A percentile compares a stretch with the other conserved stretches of the same genome.
Evolutionary conservation across 1,140 invertebrate genomes (phyloP).

Genomic region (Ptiloglossa arizonensis): DNA sequence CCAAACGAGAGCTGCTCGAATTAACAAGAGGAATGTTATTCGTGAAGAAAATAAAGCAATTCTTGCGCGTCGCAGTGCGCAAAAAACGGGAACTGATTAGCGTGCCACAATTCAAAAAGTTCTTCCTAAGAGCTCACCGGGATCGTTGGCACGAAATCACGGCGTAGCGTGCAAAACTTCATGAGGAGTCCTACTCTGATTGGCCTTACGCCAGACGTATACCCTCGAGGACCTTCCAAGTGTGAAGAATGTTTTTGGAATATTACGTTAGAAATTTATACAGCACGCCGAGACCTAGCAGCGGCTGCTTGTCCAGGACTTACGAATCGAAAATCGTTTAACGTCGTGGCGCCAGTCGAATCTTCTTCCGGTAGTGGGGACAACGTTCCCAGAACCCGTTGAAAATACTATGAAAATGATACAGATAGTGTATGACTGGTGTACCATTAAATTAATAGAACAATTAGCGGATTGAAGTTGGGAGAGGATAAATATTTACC

Average conservation of each 20-base stretch:
- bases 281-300: background rate
- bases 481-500: too few species aligned
- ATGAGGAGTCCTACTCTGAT: constrained; percentile 57
- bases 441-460: too few species aligned
- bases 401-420: background rate
- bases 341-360: background rate
- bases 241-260: constrained; percentile 70
- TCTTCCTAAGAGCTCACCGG: constrained; percentile 57
- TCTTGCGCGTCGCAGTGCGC: constrained; percentile 47
- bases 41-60: constrained; percentile 15
- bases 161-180: constrained; percentile 48
- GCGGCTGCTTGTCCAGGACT: background rate
- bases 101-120: constrained; percentile 64
- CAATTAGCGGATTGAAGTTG: too few species aligned
- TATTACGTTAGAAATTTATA: constrained; percentile 67
- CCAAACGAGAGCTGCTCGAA: background rate
- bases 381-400: background rate
- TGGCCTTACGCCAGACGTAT: constrained; percentile 69
- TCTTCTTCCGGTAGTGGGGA: background rate
- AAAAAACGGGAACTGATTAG: constrained; percentile 68
- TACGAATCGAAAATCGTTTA: constrained; percentile 42
- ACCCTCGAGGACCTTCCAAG: constrained; percentile 57
- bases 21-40: background rate
- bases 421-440: background rate
- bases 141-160: constrained; percentile 65